Percentiles rank a stretch among this genome's conserved stretches.
Evolutionary conservation across 2,797 vertebrate genomes (phyloP).

Genomic region (Scarus forsteni): DNA sequence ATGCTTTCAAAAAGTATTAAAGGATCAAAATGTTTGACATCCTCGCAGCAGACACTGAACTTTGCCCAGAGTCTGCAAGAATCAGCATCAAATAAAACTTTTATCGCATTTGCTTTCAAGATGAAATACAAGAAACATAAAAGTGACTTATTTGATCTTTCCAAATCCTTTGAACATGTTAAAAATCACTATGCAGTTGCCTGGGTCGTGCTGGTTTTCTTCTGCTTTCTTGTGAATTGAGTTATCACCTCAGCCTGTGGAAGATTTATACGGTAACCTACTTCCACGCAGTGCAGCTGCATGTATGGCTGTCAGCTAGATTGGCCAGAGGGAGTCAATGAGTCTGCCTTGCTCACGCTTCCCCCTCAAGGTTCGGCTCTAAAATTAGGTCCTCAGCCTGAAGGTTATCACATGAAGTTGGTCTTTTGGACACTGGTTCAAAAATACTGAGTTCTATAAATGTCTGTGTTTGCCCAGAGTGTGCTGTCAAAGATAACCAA

Average conservation of each 20-base stretch:
- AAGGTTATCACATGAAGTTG: constrained; percentile 47
- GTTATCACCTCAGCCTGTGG: constrained; percentile 23
- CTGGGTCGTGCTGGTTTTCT: constrained; percentile 18
- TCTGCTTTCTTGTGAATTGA: constrained; percentile 39
- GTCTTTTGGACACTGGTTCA: constrained; percentile 41
- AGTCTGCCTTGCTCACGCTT: constrained; percentile 48
- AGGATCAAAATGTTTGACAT: too few relatives aligned
- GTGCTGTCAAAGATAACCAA: constrained; percentile 22
- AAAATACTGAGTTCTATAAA: constrained; percentile 37
- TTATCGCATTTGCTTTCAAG: not conserved
- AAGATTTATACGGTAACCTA: constrained; percentile 36
- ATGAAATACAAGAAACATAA: not conserved
- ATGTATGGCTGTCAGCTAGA: constrained; percentile 36
- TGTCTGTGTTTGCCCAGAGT: constrained; percentile 15
- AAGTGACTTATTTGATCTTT: not conserved
- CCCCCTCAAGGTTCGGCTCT: constrained; percentile 60
- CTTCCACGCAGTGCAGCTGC: constrained; percentile 34
- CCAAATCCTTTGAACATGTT: constrained; percentile 2
- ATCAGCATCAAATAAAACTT: not conserved
- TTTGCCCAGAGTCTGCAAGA: not conserved
- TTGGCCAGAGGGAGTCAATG: constrained; percentile 52
- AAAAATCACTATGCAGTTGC: constrained; percentile 10
- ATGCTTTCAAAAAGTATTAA: too few relatives aligned
- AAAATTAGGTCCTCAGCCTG: constrained; percentile 71
- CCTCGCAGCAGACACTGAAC: too few relatives aligned